Conservation (phyloP, 1,140 invertebrate genomes). For the Dermatophagoides farinae region DNA sequence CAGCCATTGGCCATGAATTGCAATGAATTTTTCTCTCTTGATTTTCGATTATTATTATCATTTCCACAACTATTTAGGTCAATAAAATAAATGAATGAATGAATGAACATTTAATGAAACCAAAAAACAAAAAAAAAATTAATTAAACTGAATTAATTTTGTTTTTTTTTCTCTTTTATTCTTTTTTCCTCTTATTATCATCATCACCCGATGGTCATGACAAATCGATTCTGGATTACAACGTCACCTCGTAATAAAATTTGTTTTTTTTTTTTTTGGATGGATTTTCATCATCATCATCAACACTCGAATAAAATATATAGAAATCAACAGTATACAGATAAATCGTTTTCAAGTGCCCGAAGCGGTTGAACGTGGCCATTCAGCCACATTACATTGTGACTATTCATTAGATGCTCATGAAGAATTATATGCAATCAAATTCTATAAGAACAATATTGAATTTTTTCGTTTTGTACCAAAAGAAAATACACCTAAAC, state of each 20-base stretch:
- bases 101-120: neutral
- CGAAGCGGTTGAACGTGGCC: slow-evolving; percentile 17
- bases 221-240: too few species aligned
- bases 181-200: neutral
- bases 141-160: neutral
- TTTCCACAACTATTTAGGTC: too few species aligned
- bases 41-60: too few species aligned
- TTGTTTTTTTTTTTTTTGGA: too few species aligned
- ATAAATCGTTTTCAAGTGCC: slow-evolving; percentile 19
- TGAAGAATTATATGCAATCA: slow-evolving; percentile 21
- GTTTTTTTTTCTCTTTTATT: neutral
- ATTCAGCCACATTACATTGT: slow-evolving; percentile 18
- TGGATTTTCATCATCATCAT: too few species aligned
- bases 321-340: neutral
- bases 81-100: too few species aligned
- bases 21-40: too few species aligned
- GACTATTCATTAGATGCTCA: slow-evolving; percentile 19
- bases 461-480: slow-evolving; percentile 22
- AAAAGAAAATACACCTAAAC: slow-evolving; percentile 16
- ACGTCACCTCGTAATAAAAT: too few species aligned
- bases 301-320: too few species aligned
- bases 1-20: too few species aligned
- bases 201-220: neutral
- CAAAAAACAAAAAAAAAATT: neutral
- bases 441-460: slow-evolving; percentile 22